Evolutionary conservation across 2,797 vertebrate species (phyloP).

Genomic region (Danio albolineatus): DNA sequence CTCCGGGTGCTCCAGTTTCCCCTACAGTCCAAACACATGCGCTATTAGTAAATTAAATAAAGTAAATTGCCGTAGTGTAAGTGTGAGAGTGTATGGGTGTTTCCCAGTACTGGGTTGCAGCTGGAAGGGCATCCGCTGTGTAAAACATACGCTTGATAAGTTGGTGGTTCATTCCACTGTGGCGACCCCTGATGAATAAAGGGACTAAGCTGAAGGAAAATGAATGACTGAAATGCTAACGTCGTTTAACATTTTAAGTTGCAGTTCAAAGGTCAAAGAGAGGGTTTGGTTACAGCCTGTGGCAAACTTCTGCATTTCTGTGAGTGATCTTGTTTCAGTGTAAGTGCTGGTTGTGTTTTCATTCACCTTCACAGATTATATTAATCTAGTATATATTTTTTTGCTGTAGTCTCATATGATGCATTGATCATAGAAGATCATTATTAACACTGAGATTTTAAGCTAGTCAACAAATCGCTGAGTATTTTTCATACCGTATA

Average conservation of each 20-base stretch:
- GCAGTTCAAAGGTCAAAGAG: conserved; percentile 20
- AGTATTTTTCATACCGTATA: background rate
- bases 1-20: no score
- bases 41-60: no score
- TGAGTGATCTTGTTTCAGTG: background rate
- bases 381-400: background rate
- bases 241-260: background rate
- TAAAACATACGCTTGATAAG: no score
- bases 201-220: no score
- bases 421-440: background rate
- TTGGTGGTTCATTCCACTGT: no score
- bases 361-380: background rate
- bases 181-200: no score
- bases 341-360: background rate
- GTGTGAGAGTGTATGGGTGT: no score
- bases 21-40: no score
- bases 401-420: background rate
- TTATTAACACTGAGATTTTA: background rate
- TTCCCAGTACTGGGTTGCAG: no score
- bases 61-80: no score
- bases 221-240: conserved; percentile 2
- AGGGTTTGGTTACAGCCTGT: background rate
- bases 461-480: background rate
- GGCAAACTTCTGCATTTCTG: background rate
- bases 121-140: no score